A percentile compares a stretch with the other conserved stretches of the same genome.
Evolutionary conservation across 1,140 invertebrate species (phyloP).

Genomic region (Brachionus paranguensis): DNA sequence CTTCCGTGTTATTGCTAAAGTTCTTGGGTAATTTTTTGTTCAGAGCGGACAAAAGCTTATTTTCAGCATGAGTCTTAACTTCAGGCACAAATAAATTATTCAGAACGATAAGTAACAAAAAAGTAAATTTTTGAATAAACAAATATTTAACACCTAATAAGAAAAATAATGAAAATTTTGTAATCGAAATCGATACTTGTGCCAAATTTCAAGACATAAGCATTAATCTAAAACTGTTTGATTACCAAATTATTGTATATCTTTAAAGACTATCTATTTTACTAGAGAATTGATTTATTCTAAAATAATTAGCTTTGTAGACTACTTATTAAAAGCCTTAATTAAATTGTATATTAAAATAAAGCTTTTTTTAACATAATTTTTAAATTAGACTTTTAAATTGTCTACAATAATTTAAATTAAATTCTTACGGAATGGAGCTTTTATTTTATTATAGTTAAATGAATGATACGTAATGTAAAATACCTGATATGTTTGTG

Average conservation of each 20-base stretch:
- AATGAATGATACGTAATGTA: too few relatives aligned
- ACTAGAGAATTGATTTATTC: neutral
- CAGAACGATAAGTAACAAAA: neutral
- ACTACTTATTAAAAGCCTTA: neutral
- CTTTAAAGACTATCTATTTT: neutral
- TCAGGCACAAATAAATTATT: neutral
- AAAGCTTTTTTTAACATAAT: neutral
- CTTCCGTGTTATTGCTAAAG: neutral
- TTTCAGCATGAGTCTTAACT: neutral
- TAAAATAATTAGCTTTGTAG: neutral
- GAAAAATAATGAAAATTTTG: neutral
- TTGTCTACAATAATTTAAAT: neutral
- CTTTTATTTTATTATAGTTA: too few relatives aligned
- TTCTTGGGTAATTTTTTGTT: neutral
- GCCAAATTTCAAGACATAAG: neutral
- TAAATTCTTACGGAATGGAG: neutral
- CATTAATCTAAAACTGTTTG: neutral
- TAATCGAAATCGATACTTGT: neutral
- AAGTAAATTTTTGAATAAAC: neutral
- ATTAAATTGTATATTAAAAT: neutral
- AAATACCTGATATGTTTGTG: too few relatives aligned
- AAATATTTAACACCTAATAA: constrained; percentile 2
- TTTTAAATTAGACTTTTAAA: too few relatives aligned
- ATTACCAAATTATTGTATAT: neutral
- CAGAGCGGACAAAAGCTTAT: neutral